These are phyloP conservation scores for Philaethria dido DNA, from an alignment of 2,888 invertebrate genomes.

Conservation along the genomic window DNA sequence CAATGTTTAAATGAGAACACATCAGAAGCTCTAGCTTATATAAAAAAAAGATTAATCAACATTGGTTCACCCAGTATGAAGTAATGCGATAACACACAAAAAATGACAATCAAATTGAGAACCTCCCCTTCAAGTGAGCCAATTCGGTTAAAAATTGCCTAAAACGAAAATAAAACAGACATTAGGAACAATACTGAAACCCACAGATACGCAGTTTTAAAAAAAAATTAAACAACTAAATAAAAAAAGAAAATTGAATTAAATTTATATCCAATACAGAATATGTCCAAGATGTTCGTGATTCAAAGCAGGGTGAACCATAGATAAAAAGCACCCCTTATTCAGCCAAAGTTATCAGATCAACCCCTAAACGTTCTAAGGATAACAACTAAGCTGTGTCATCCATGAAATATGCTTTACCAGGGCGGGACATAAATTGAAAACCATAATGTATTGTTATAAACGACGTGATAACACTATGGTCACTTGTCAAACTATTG, in stretches of 20 bases:
- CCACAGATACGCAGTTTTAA: too few species aligned
- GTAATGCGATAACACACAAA: too few species aligned
- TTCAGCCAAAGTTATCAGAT: constrained; percentile 30
- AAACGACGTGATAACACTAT: neutral
- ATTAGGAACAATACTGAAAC: too few species aligned
- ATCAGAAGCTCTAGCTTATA: too few species aligned
- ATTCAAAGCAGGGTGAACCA: constrained; percentile 11
- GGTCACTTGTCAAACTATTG: neutral
- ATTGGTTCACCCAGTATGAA: too few species aligned
- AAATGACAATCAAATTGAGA: too few species aligned
- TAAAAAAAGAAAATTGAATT: neutral
- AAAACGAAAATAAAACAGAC: too few species aligned
- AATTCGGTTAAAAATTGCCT: too few species aligned
- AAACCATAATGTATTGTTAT: constrained; percentile 2
- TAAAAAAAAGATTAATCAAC: too few species aligned
- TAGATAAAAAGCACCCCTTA: constrained; percentile 24
- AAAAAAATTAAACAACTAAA: neutral
- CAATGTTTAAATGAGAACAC: too few species aligned
- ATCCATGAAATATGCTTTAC: constrained; percentile 18
- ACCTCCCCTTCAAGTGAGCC: too few species aligned
- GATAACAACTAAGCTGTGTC: constrained; percentile 16
- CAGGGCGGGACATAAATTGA: constrained; percentile 1
- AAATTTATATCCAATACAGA: neutral
- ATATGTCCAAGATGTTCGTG: neutral
- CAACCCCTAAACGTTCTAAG: constrained; percentile 15